Percentiles rank a stretch among this genome's conserved stretches.
phyloP scores from a whole-genome alignment of 2,113 vertebrate genomes.

The Hoplias malabaricus region DNA sequence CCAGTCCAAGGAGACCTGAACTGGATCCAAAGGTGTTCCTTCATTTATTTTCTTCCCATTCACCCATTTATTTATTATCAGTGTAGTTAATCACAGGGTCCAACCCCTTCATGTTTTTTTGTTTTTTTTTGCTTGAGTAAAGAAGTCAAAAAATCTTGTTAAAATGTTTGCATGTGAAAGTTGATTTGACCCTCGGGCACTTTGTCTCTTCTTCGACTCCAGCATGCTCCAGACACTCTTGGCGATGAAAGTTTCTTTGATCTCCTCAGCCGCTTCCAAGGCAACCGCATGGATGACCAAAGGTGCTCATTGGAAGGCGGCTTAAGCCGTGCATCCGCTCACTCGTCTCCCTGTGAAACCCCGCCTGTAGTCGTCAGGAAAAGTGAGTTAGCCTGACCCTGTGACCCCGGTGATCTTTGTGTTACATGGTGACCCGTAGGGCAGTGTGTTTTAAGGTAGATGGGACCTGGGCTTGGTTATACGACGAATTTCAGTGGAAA shows the following conservation, averaged over 20 bases:
- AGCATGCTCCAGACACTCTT: conserved; percentile 74
- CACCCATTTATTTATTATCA: conserved; percentile 6
- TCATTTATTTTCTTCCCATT: too few species aligned
- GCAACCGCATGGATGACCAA: conserved; percentile 95
- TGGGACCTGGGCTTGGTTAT: background rate
- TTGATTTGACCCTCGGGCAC: conserved; percentile 61
- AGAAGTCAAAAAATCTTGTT: background rate
- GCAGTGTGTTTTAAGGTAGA: background rate
- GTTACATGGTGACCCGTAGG: background rate
- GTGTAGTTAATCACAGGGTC: background rate
- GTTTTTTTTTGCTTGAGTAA: background rate
- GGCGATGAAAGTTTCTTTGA: conserved; percentile 95
- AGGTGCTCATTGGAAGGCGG: conserved; percentile 82
- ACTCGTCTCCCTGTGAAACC: conserved; percentile 66
- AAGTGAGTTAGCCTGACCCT: conserved; percentile 73
- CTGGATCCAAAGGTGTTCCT: conserved; percentile 61
- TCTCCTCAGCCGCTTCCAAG: conserved; percentile 92
- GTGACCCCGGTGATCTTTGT: background rate
- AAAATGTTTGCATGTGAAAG: background rate
- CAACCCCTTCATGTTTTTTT: background rate
- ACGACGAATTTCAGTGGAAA: background rate
- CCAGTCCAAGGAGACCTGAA: conserved; percentile 56
- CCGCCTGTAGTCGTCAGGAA: conserved; percentile 76
- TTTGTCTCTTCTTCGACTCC: conserved; percentile 19
- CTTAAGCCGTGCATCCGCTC: conserved; percentile 62